Base-by-base conservation (phyloP, 2,888 invertebrate genomes). In the Synergus gifuensis region DNA sequence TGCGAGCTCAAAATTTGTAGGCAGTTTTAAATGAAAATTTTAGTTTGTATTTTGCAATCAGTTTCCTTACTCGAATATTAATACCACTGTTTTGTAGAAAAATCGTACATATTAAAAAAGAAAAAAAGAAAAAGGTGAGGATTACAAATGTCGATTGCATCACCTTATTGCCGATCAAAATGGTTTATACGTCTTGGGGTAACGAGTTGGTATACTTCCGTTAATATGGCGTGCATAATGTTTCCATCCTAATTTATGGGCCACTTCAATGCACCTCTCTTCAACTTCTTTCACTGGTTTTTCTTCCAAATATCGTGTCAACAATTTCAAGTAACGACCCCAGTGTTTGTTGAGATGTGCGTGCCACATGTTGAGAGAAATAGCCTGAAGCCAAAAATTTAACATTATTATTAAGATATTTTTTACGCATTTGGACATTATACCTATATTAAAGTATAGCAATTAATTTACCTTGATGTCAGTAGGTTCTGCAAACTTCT, bases 351-450 rank as follows among this genome's bases (percentile, higher is more conserved):
- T 94, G 0, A 95, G 94, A 88, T 96, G 94, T 66, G 97, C 96
- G 91, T 98, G 97, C 95, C 97, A 97, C 62, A 97, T 93, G 16
- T 95, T 95, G 90, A 98, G 96, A 88, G 95, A 95, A 67, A 96
- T 93, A 69, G 95, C 95, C 96, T 96, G 90, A 0, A 80, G 58
- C 8, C 81, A 78, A 69, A 40, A 22, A 46, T 69, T 9, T 16
- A 12, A 18, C 4, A 44, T 40, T 16, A 40, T 2, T 9, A n/a
- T 14, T 46, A 16, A 42, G 4, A 46, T 14, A 22, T 44, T 69
- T 69, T 12, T 4, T 4, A 28, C 14, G 3, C 9, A 60, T 46
- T 76, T 49, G 54, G 0, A 36, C 36, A 36, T 36, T 36, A 36
- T 5, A 28, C 3, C 28, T 28, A 5, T 5, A 36, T 36, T 0